phyloP scores from a whole-genome alignment of 2,113 vertebrate species.

The Geothlypis trichas region DNA sequence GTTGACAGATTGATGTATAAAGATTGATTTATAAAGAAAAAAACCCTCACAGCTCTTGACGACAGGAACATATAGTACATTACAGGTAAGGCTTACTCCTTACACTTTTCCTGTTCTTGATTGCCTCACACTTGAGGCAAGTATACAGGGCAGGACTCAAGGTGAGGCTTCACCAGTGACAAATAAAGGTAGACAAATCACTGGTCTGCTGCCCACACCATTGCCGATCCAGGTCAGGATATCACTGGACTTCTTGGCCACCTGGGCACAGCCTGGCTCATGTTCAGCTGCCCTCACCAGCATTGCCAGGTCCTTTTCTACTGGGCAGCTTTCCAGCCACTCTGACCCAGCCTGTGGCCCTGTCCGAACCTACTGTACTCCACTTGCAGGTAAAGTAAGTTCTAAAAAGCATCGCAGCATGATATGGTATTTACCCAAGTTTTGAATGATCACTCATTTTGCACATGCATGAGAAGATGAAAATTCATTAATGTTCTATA shows the following conservation, averaged over 20 bases:
- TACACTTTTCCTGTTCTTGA: background rate
- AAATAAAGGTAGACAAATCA: background rate
- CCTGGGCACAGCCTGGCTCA: background rate
- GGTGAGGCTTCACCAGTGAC: background rate
- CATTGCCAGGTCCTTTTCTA: background rate
- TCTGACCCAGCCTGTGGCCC: background rate
- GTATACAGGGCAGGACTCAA: background rate
- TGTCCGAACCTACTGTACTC: background rate
- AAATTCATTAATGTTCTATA: background rate
- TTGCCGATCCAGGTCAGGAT: background rate
- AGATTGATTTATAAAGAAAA: background rate
- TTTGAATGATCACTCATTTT: background rate
- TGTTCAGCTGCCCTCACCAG: rapidly evolving
- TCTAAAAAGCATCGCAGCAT: background rate
- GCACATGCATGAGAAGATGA: background rate
- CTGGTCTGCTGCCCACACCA: background rate
- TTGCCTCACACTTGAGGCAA: background rate
- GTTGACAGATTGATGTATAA: background rate
- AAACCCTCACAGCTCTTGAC: rapidly evolving
- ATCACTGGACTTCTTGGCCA: background rate
- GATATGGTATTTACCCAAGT: background rate
- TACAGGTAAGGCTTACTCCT: background rate
- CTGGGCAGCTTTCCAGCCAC: background rate
- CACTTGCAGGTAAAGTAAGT: background rate
- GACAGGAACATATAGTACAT: background rate